These are phyloP conservation scores for Subacronicta megacephala DNA, from an alignment of 2,888 invertebrate genomes.

Conservation along the genomic window DNA sequence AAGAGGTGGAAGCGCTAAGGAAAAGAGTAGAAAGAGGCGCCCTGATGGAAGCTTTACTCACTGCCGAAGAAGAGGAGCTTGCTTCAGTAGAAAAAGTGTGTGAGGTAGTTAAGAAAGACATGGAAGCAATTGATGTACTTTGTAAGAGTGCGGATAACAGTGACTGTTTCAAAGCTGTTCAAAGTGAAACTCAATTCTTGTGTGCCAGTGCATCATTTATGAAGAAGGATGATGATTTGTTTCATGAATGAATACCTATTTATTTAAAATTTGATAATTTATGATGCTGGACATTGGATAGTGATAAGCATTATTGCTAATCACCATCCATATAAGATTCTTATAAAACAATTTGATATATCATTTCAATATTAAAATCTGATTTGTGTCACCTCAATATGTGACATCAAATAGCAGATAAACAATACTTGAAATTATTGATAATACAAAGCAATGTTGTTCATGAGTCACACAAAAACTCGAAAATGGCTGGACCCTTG, in stretches of 20 bases:
- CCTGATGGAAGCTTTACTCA: conserved; percentile 79
- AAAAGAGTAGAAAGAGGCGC: conserved; percentile 80
- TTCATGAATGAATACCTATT: conserved; percentile 32
- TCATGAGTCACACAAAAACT: too few species aligned
- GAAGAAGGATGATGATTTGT: conserved; percentile 54
- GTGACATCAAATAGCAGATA: too few species aligned
- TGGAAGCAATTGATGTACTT: conserved; percentile 77
- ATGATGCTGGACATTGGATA: too few species aligned
- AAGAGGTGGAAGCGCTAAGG: conserved; percentile 74
- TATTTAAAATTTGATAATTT: too few species aligned
- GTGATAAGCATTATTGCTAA: too few species aligned
- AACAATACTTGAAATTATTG: too few species aligned
- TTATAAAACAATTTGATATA: too few species aligned
- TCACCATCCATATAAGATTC: too few species aligned
- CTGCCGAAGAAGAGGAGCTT: conserved; percentile 79
- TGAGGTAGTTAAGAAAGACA: conserved; percentile 80
- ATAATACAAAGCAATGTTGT: too few species aligned
- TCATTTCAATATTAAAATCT: too few species aligned
- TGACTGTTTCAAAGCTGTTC: conserved; percentile 65
- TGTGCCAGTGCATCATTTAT: conserved; percentile 75
- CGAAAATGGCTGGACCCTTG: too few species aligned
- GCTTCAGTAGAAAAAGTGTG: conserved; percentile 76
- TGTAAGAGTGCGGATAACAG: conserved; percentile 67
- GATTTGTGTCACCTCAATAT: too few species aligned
- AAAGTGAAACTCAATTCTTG: conserved; percentile 73